phyloP scores from a whole-genome alignment of 2,888 invertebrate genomes.

The Oligia fasciuncula region DNA sequence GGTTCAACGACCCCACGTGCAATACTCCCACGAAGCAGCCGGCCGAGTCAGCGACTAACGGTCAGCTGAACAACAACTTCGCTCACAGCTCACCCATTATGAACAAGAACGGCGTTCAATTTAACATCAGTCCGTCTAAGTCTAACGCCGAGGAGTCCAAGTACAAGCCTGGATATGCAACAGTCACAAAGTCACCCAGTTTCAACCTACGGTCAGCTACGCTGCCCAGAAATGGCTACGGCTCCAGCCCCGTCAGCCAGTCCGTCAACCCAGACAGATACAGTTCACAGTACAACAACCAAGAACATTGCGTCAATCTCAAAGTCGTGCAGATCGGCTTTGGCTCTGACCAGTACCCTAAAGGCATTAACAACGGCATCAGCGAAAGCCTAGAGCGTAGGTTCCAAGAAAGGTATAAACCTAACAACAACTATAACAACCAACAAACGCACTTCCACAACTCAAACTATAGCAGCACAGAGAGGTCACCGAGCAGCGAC shows the following conservation, averaged over 20 bases:
- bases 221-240: conserved; percentile 92
- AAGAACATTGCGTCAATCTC: conserved; percentile 89
- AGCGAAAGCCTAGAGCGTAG: conserved; percentile 85
- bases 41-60: conserved; percentile 76
- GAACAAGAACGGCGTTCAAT: conserved; percentile 90
- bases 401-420: conserved; percentile 89
- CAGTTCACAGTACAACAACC: conserved; percentile 88
- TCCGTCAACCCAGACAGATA: conserved; percentile 87
- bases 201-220: conserved; percentile 92
- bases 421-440: conserved; percentile 84
- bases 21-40: conserved; percentile 80
- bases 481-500: conserved; percentile 86
- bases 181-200: conserved; percentile 86
- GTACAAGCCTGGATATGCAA: conserved; percentile 82
- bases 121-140: conserved; percentile 87
- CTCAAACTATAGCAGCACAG: conserved; percentile 83
- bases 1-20: conserved; percentile 92
- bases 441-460: conserved; percentile 83
- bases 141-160: conserved; percentile 86
- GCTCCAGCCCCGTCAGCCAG: conserved; percentile 80
- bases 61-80: conserved; percentile 81
- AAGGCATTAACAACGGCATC: conserved; percentile 87
- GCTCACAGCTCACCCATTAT: conserved; percentile 89
- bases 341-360: conserved; percentile 90
- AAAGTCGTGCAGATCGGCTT: conserved; percentile 91